Percentiles rank a stretch among this genome's conserved stretches.
Evolutionary conservation across 2,797 vertebrate species (phyloP).

Genomic region (Syngnathus acus): DNA sequence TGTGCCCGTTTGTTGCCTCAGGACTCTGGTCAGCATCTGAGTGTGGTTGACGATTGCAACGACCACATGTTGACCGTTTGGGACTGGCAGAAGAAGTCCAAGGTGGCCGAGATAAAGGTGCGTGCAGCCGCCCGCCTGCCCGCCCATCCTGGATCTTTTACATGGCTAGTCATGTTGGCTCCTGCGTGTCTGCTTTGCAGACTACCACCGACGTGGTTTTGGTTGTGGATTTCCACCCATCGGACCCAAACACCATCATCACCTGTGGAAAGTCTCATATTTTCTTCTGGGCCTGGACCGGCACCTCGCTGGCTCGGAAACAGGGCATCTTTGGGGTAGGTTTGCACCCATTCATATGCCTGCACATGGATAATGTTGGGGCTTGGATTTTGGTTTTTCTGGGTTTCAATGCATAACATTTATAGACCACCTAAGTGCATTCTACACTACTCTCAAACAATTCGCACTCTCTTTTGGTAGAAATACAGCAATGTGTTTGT

Average conservation of each 20-base stretch:
- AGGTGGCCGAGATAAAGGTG: constrained; percentile 96
- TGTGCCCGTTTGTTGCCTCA: constrained; percentile 35
- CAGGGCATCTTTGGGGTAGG: constrained; percentile 96
- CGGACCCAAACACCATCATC: constrained; percentile 88
- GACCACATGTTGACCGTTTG: constrained; percentile 98
- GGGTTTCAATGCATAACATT: too few species aligned
- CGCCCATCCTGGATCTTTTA: too few species aligned
- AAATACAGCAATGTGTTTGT: too few species aligned
- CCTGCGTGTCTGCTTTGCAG: constrained; percentile 47
- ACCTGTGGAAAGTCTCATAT: constrained; percentile 98
- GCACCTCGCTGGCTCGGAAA: constrained; percentile 86
- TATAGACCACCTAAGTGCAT: too few species aligned
- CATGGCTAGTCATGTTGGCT: background rate
- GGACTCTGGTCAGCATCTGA: constrained; percentile 91
- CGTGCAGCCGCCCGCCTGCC: background rate
- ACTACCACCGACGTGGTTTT: constrained; percentile 95
- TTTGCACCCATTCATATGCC: background rate
- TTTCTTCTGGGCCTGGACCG: constrained; percentile 97
- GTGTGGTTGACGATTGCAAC: constrained; percentile 94
- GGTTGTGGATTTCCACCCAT: constrained; percentile 91
- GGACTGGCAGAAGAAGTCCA: constrained; percentile 95
- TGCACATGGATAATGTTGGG: too few species aligned
- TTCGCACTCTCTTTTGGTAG: too few species aligned
- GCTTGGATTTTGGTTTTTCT: background rate
- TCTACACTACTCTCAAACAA: too few species aligned